Evolutionary conservation across 2,113 vertebrate species (phyloP).

Genomic region (Pangasianodon gigas): DNA sequence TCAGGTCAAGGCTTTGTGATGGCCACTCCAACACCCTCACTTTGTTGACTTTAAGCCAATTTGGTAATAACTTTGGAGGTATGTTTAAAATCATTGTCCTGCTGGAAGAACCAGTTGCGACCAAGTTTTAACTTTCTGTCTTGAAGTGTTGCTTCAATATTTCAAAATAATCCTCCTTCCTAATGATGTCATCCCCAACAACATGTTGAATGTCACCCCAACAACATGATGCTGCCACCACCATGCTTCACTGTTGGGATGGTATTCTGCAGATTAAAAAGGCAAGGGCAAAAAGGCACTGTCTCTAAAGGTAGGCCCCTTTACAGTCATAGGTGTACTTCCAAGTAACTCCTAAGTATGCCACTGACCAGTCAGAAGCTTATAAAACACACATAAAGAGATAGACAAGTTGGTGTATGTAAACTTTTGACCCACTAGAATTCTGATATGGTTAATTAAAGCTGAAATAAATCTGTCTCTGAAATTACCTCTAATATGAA

Average conservation of each 20-base stretch:
- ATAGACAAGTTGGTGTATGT: not conserved
- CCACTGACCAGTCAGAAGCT: too few relatives aligned
- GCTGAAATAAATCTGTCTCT: not conserved
- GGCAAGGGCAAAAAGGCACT: too few relatives aligned
- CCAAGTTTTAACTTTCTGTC: not conserved
- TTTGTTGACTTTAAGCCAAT: not conserved
- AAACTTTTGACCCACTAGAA: not conserved
- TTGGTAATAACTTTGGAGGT: not conserved
- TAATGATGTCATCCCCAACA: not conserved
- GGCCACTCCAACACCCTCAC: not conserved
- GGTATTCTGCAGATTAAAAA: not conserved
- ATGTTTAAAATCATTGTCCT: not conserved
- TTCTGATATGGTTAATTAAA: not conserved
- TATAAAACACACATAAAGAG: not conserved
- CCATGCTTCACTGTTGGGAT: not conserved
- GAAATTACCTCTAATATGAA: not conserved
- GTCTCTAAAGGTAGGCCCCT: too few relatives aligned
- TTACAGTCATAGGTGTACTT: too few relatives aligned
- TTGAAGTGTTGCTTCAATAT: not conserved
- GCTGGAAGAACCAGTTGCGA: not conserved
- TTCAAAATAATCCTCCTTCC: not conserved
- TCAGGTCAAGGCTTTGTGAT: not conserved
- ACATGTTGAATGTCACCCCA: not conserved
- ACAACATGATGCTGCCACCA: not conserved
- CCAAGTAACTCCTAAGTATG: too few relatives aligned